Evolutionary conservation across 2,113 vertebrate genomes (phyloP).

Genomic region (Tetrax tetrax): DNA sequence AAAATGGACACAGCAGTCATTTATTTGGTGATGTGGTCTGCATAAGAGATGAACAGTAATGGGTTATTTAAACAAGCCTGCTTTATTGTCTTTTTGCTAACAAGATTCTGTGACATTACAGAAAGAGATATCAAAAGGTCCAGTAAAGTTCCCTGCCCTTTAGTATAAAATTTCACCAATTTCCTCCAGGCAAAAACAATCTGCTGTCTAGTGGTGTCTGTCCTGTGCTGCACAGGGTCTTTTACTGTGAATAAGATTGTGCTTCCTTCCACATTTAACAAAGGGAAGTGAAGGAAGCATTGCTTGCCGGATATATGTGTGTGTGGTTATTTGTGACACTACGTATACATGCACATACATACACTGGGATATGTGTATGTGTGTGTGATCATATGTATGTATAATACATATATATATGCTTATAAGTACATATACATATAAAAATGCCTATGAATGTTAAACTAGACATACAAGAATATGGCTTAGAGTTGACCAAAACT

Average conservation of each 20-base stretch:
- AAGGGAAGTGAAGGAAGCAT: neutral
- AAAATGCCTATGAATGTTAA: neutral
- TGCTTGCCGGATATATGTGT: rapidly evolving
- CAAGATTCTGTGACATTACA: slow-evolving; percentile 11
- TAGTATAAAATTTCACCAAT: slow-evolving; percentile 3
- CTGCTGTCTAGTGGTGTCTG: slow-evolving; percentile 37
- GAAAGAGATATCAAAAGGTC: slow-evolving; percentile 31
- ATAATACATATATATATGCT: too few species aligned
- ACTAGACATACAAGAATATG: neutral
- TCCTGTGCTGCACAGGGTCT: neutral
- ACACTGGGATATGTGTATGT: neutral
- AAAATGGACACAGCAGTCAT: slow-evolving; percentile 36
- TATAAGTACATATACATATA: neutral
- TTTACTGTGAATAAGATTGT: neutral
- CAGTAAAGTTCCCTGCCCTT: slow-evolving; percentile 49
- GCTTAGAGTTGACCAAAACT: neutral
- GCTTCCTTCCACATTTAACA: slow-evolving; percentile 25
- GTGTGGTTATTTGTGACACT: neutral
- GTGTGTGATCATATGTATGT: neutral
- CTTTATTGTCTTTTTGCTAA: slow-evolving; percentile 45
- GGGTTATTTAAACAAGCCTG: slow-evolving; percentile 50
- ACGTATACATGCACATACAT: rapidly evolving
- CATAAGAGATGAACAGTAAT: slow-evolving; percentile 11
- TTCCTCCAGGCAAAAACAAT: slow-evolving; percentile 27
- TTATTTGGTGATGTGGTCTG: slow-evolving; percentile 34